Conservation (phyloP, 64 coral and sea anemone species). For the Stylophora pistillata region DNA sequence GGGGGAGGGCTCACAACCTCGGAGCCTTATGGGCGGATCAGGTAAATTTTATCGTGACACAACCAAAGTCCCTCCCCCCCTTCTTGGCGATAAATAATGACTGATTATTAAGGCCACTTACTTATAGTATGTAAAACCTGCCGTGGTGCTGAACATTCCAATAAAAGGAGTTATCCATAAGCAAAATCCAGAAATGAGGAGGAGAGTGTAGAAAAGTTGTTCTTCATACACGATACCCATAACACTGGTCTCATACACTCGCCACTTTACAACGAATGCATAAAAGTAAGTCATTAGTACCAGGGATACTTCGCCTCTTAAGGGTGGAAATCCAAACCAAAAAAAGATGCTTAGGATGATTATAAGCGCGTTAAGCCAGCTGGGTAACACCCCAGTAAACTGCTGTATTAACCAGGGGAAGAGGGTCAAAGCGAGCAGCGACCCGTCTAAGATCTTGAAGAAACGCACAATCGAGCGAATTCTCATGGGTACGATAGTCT, state of each 20-base stretch:
- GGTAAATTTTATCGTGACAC: no score
- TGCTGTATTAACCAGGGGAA: slow-evolving; percentile 84
- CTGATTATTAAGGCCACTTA: neutral
- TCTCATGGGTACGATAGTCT: neutral
- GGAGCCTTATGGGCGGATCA: no score
- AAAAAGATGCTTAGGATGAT: slow-evolving; percentile 57
- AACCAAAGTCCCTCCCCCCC: no score
- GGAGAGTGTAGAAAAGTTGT: neutral
- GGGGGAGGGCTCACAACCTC: no score
- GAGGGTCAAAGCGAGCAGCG: slow-evolving; percentile 61
- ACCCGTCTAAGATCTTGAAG: slow-evolving; percentile 36
- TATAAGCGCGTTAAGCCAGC: slow-evolving; percentile 63
- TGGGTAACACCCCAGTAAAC: slow-evolving; percentile 48
- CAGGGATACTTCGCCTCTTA: slow-evolving; percentile 57
- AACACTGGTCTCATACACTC: slow-evolving; percentile 64
- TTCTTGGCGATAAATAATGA: no score
- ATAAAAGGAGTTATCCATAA: slow-evolving; percentile 62
- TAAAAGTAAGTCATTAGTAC: slow-evolving; percentile 69
- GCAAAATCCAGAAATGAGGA: slow-evolving; percentile 60
- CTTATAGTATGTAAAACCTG: slow-evolving; percentile 49
- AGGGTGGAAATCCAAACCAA: slow-evolving; percentile 62
- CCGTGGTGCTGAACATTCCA: slow-evolving; percentile 51
- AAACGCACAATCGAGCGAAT: slow-evolving; percentile 4
- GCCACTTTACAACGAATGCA: slow-evolving; percentile 72
- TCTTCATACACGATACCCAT: neutral